phyloP scores from a whole-genome alignment of 2,113 vertebrate species.

The Percina caprodes region DNA sequence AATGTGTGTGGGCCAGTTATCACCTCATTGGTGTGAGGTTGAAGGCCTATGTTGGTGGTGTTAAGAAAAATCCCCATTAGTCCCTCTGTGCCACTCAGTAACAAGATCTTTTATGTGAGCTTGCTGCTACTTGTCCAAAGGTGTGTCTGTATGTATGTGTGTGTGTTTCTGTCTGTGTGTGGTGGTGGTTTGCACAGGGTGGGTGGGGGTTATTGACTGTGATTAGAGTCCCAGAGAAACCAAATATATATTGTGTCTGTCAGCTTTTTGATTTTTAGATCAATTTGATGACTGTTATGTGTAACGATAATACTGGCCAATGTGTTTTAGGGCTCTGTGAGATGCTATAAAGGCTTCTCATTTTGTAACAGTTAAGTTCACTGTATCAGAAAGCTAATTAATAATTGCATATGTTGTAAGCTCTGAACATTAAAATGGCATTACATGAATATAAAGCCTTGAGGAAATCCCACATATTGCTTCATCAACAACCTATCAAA shows the following conservation, averaged over 20 bases:
- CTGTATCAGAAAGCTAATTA: conserved; percentile 20
- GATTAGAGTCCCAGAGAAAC: conserved; percentile 65
- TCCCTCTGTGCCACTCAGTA: conserved; percentile 55
- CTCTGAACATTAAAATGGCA: conserved; percentile 28
- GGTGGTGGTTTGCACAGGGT: conserved; percentile 26
- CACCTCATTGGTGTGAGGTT: conserved; percentile 50
- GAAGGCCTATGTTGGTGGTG: conserved; percentile 22
- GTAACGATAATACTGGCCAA: conserved; percentile 29
- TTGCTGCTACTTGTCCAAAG: conserved; percentile 68
- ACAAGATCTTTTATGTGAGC: conserved; percentile 57
- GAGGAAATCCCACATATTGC: conserved; percentile 27
- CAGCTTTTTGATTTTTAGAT: conserved; percentile 41
- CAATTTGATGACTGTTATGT: conserved; percentile 36
- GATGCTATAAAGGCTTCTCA: conserved; percentile 24
- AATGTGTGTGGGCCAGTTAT: conserved; percentile 54
- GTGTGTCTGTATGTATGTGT: conserved; percentile 54
- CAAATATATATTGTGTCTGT: conserved; percentile 70
- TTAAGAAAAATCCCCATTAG: conserved; percentile 64
- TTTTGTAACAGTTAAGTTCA: conserved; percentile 28
- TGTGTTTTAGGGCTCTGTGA: conserved; percentile 31
- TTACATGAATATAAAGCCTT: conserved; percentile 14
- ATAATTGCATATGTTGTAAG: conserved; percentile 31
- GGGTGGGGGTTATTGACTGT: conserved; percentile 59
- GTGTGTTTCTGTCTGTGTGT: conserved; percentile 43
- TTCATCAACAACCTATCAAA: conserved; percentile 39